Conservation (phyloP, 2,888 invertebrate species). For the Perdita meconis region DNA sequence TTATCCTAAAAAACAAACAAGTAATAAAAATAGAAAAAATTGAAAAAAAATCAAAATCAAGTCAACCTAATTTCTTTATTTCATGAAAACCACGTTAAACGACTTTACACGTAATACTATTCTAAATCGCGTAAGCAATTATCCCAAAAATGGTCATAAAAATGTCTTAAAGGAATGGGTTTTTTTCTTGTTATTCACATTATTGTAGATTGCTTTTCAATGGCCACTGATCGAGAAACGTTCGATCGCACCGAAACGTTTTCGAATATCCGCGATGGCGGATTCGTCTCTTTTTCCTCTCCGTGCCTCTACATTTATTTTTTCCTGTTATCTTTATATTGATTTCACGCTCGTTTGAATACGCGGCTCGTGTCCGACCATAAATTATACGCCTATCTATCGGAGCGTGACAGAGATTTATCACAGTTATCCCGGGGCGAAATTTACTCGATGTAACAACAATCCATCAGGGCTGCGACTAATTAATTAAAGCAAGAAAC, state of each 20-base stretch:
- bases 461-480: slow-evolving; percentile 42
- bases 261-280: not conserved
- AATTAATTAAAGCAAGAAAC: slow-evolving; percentile 58
- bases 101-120: too few relatives aligned
- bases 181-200: too few relatives aligned
- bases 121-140: too few relatives aligned
- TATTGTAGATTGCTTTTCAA: slow-evolving; percentile 15
- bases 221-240: not conserved
- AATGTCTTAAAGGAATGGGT: too few relatives aligned
- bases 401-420: slow-evolving; percentile 54
- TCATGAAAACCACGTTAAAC: too few relatives aligned
- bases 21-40: too few relatives aligned
- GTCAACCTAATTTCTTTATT: too few relatives aligned
- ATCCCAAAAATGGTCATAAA: too few relatives aligned
- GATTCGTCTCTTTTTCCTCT: not conserved
- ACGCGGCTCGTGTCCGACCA: slow-evolving; percentile 18
- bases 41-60: too few relatives aligned
- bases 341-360: slow-evolving; percentile 41
- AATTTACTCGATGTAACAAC: slow-evolving; percentile 46
- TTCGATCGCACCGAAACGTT: slow-evolving; percentile 13
- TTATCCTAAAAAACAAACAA: too few relatives aligned
- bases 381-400: slow-evolving; percentile 56
- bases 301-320: too few relatives aligned
- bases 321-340: slow-evolving; percentile 23
- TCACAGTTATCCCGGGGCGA: slow-evolving; percentile 41